Base-by-base conservation (phyloP, 2,888 invertebrate genomes). In the Cotesia congregata region DNA sequence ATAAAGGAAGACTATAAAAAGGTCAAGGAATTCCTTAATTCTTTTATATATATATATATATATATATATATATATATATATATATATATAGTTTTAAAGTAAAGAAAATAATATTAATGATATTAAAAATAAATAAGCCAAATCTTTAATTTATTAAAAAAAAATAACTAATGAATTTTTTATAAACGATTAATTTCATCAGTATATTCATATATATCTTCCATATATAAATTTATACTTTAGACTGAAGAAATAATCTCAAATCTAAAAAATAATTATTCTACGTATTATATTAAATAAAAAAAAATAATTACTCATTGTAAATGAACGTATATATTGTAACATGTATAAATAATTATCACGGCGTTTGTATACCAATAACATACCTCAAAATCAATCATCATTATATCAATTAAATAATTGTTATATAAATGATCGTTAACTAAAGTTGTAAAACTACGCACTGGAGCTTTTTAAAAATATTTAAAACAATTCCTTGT, bases 381-480 rank as follows among this genome's bases (percentile, higher is more conserved):
- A 30, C 30, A 30, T 80, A 81, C 80, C 81, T 81, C 80, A 81
- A 75, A 80, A 79, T 78, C 81, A 77, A 81, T 78, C 78, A 81
- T 78, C 78, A 75, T 50, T 50, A 78, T 77, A 80, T 80, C 80
- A 78, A 75, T 79, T 75, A 50, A 50, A 12, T 9, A 77, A 80
- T 81, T 78, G 78, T 80, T 80, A 79, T 81, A 79, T 75, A 78
- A 78, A 73, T 78, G 79, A 80, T 80, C 80, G 79, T 80, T 81
- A 76, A 30, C 30, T 79, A 79, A 76, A 76, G 76, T 75, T 72
- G 77, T 81, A 50, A 50, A 50, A 50, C 50, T 50, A 79, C 79
- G 78, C 79, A 78, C 78, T 70, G 75, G 77, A 81, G 78, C 77
- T 76, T 80, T 79, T 75, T 77, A 79, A 77, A 79, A 78, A 70